Evolutionary conservation across 1,140 invertebrate species (phyloP).

Genomic region (Leptinotarsa lineolata): DNA sequence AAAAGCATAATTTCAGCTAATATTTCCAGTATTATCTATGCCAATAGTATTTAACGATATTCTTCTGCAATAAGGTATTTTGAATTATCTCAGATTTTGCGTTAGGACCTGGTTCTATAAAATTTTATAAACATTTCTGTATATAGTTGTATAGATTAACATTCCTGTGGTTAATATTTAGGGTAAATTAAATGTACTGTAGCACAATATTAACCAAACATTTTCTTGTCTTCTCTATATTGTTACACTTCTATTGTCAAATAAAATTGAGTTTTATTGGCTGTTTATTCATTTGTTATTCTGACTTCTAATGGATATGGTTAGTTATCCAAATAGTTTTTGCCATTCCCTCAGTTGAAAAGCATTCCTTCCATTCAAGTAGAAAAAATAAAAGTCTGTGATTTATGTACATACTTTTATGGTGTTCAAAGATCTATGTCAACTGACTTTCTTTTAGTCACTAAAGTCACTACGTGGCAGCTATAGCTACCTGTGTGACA

Average conservation of each 20-base stretch:
- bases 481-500: too few relatives aligned
- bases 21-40: conserved; percentile 5
- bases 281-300: neutral
- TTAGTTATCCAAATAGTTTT: too few relatives aligned
- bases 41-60: conserved; percentile 8
- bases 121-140: conserved; percentile 16
- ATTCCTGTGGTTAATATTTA: conserved; percentile 25
- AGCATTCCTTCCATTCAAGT: too few relatives aligned
- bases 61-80: neutral
- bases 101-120: neutral
- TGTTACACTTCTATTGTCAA: neutral
- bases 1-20: conserved; percentile 61
- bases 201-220: neutral
- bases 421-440: too few relatives aligned
- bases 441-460: too few relatives aligned
- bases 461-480: too few relatives aligned
- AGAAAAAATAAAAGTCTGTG: too few relatives aligned
- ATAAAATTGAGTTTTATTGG: neutral
- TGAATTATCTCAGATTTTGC: neutral
- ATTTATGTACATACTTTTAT: too few relatives aligned
- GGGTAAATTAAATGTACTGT: neutral
- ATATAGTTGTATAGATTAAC: conserved; percentile 33
- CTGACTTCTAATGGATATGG: neutral
- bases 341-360: too few relatives aligned
- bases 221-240: neutral